Conservation (phyloP, 2,113 vertebrate genomes). For the Galemys pyrenaicus region DNA sequence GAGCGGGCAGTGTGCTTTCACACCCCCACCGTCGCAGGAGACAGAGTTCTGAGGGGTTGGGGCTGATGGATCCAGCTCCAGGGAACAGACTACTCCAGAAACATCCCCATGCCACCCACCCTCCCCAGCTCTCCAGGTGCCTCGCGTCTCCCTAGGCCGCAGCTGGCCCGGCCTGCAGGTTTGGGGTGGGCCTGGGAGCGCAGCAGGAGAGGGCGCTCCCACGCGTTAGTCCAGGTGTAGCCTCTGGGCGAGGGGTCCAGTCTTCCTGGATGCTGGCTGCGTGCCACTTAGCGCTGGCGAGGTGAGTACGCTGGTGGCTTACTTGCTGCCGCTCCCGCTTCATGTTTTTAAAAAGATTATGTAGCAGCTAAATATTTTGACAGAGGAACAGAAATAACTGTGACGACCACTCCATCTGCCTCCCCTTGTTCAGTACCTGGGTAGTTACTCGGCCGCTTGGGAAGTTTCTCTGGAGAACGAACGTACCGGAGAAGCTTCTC, state of each 20-base stretch:
- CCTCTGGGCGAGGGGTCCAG: background rate
- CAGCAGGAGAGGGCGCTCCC: background rate
- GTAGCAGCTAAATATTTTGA: conserved; percentile 68
- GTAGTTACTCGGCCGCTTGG: conserved; percentile 4
- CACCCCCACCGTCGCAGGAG: background rate
- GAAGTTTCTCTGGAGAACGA: conserved; percentile 7
- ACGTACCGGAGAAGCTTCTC: background rate
- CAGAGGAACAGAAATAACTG: conserved; percentile 47
- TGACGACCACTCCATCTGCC: conserved; percentile 60
- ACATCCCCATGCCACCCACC: background rate
- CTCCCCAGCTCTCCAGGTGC: background rate
- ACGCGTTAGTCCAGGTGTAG: background rate
- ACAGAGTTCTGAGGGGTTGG: background rate
- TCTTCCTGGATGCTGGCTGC: background rate
- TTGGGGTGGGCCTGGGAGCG: background rate
- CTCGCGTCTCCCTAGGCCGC: background rate
- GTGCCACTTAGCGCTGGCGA: background rate
- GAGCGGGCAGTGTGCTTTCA: background rate
- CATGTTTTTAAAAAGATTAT: conserved; percentile 30
- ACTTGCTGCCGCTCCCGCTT: conserved; percentile 17
- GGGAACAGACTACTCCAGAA: conserved; percentile 50
- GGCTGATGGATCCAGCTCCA: background rate
- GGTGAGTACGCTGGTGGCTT: background rate
- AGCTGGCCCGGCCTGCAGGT: background rate
- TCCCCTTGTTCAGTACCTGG: conserved; percentile 32